phyloP scores from a whole-genome alignment of 2,888 invertebrate genomes.

The Imbricaverruca yamaguchii region DNA sequence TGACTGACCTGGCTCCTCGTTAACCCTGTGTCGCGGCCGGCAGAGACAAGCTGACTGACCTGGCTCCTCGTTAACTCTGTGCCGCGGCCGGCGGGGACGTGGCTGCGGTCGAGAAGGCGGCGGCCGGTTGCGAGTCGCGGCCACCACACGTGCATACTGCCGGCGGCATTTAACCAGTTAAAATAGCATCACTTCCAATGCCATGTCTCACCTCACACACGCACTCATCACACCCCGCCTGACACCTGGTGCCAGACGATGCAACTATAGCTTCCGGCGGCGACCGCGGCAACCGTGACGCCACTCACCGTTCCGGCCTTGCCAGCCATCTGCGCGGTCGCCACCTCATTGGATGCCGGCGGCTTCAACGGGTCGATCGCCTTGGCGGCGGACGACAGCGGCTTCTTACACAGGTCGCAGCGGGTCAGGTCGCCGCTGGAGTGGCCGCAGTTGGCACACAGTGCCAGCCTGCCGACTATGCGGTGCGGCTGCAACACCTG shows the following conservation, averaged over 20 bases:
- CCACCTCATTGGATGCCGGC: neutral
- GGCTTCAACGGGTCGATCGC: conserved; percentile 34
- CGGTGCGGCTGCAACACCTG: conserved; percentile 29
- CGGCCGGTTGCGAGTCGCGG: neutral
- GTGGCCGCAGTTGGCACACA: conserved; percentile 73
- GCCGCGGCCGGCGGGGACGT: neutral
- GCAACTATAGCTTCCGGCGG: neutral
- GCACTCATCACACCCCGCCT: too few relatives aligned
- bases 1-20: too few relatives aligned
- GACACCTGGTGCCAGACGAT: too few relatives aligned
- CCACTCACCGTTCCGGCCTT: neutral
- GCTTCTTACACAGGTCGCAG: conserved; percentile 57
- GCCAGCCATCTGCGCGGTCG: neutral
- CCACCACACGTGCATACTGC: neutral
- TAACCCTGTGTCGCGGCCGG: neutral
- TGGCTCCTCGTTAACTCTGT: neutral
- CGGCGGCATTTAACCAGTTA: neutral
- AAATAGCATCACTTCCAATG: neutral
- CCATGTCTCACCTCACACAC: neutral
- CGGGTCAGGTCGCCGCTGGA: conserved; percentile 67
- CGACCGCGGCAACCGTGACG: neutral
- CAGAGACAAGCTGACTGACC: neutral
- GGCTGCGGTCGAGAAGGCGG: neutral
- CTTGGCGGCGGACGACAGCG: conserved; percentile 35
- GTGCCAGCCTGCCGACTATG: conserved; percentile 57